Base-by-base conservation (phyloP, 2,888 invertebrate genomes). In the Leptinotarsa haldemani region DNA sequence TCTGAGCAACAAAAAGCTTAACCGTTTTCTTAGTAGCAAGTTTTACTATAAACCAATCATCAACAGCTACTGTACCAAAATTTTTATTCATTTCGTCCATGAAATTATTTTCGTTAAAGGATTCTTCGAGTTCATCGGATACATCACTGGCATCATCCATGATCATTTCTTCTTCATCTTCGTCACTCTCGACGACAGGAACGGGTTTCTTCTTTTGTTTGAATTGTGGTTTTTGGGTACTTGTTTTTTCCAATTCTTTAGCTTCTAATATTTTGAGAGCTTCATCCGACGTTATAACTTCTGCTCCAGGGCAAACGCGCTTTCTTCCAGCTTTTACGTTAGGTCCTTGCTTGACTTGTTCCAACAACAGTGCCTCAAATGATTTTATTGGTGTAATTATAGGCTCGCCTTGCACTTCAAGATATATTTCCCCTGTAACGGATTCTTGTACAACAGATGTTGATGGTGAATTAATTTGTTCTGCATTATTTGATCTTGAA, bases 311-410 rank as follows among this genome's bases (percentile, higher is more conserved):
- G 53, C 15, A 53, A 53, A 53, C 18, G 53, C 53, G 53, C 53
- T 53, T 53, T 53, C 53, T 53, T 53, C 53, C 53, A 53, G 53
- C 53, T 53, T 53, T 53, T 53, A 53, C 53, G n/a, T 53, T 53
- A 53, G 53, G 53, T 53, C 16, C 53, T 53, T 53, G 53, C 53
- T 53, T 53, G 53, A 53, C 53, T 53, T 53, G 53, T 53, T 53
- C 53, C 53, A 53, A 53, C 53, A 56, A 56, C 16, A 56, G 56
- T 56, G 56, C 56, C 56, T 56, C 56, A 56, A 56, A 56, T 56
- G 56, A 56, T 56, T 56, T 56, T 56, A 56, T 56, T 56, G 56
- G 20, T 56, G 56, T 56, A 56, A 56, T 56, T 56, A 56, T 56
- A 56, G 56, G 56, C 56, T 56, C 22, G 56, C 56, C 56, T 56